A percentile compares a stretch with the other conserved stretches of the same genome.
phyloP scores from a whole-genome alignment of 2,113 vertebrate genomes.

The Cyphomyrus plagiostoma region DNA sequence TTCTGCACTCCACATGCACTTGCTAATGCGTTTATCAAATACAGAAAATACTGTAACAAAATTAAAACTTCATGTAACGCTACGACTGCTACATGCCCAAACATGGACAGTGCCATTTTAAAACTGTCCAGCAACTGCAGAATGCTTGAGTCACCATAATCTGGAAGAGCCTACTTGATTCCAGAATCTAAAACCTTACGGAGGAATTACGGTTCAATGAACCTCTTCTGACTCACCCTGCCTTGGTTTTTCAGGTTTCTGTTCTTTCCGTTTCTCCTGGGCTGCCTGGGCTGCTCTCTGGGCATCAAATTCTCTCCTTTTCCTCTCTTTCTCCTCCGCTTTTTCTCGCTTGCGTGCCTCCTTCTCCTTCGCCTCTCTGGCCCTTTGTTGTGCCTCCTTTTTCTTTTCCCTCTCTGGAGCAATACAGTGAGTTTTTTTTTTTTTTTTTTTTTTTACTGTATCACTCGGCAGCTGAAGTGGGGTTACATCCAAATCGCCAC shows the following conservation, averaged over 20 bases:
- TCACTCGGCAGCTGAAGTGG: background rate
- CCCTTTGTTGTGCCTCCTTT: conserved; percentile 77
- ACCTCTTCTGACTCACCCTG: conserved; percentile 55
- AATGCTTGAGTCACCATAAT: background rate
- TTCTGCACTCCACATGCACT: background rate
- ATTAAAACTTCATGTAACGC: background rate
- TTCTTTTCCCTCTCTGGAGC: conserved; percentile 79
- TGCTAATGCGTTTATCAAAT: background rate
- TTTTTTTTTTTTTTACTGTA: background rate
- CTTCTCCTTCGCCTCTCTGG: conserved; percentile 79
- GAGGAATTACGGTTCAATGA: background rate
- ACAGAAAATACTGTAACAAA: background rate
- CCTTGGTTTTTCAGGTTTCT: conserved; percentile 73
- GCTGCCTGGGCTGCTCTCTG: conserved; percentile 64
- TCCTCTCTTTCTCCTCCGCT: conserved; percentile 87
- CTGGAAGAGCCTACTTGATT: background rate
- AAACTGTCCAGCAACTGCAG: background rate
- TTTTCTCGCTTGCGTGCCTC: conserved; percentile 84
- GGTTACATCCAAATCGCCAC: background rate
- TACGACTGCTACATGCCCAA: background rate
- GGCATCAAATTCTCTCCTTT: conserved; percentile 82
- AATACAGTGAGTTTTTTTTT: background rate
- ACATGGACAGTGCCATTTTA: background rate
- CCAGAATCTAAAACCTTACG: background rate
- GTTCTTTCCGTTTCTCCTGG: conserved; percentile 70